Base-by-base conservation (phyloP, 2,113 vertebrate species). In the Labrus mixtus region DNA sequence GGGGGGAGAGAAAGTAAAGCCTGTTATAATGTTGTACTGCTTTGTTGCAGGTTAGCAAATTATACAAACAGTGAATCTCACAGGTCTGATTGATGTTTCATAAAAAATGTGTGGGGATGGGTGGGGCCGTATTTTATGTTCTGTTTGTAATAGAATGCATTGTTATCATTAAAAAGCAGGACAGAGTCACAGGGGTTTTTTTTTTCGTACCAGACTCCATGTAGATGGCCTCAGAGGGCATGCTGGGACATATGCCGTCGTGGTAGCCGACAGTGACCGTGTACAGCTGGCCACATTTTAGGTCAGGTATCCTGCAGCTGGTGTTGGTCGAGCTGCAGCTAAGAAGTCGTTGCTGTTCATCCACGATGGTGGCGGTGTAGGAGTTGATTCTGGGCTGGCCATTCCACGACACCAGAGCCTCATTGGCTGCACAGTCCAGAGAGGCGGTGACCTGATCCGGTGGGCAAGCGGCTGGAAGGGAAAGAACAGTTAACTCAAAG, bases 191-290 rank as follows among this genome's bases (percentile, higher is more conserved):
- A 46, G 4, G 6, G n/a, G n/a, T n/a, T n/a, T n/a, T n/a, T n/a
- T 0, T 6, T 8, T 6, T 74, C 85, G 64, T 87, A 95, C 94
- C 92, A 41, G 95, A 95, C 3, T 93, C 73, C 75, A 95, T 85
- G 45, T 65, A 76, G 64, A 93, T 71, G 51, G 85, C 5, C 0
- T 58, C 0, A 9, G 95, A 95, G 8, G 86, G 75, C 56, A 82
- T 67, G 79, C 91, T 89, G 74, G 74, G 79, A 46, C 95, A 95
- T 15, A 78, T 63, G 46, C 85, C 81, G 0, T 93, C 86, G 37
- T 93, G 73, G 56, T 90, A 43, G 2, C 15, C 10, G 29, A 94
- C 91, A 7, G 82, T 90, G 65, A 93, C 79, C 0, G 67, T 75
- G 69, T 95, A 95, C 33, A 39, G 50, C 61, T 86, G 81, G 3